These are phyloP conservation scores for Ophion slaviceki DNA, from an alignment of 2,888 invertebrate species.

Conservation along the genomic window DNA sequence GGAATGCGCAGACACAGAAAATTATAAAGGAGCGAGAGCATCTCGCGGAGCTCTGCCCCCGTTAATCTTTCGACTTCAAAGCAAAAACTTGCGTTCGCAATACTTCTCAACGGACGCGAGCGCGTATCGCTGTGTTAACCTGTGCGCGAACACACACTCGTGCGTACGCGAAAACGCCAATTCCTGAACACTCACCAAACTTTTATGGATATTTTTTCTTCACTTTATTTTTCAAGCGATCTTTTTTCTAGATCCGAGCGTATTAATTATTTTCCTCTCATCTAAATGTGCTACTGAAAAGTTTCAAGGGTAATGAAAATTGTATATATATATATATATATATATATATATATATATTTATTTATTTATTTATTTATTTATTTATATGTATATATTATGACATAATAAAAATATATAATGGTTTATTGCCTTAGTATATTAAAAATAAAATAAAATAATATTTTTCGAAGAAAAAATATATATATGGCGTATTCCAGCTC, in stretches of 20 bases:
- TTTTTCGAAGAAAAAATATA: too few relatives aligned
- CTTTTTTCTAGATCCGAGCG: background rate
- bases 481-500: too few relatives aligned
- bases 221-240: background rate
- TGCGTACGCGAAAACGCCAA: constrained; percentile 3
- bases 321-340: constrained; percentile 46
- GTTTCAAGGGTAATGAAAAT: constrained; percentile 80
- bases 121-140: constrained; percentile 38
- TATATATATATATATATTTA: too few relatives aligned
- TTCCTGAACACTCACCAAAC: constrained; percentile 27
- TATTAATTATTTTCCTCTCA: constrained; percentile 77
- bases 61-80: constrained; percentile 80
- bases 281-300: constrained; percentile 77
- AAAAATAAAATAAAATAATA: too few relatives aligned
- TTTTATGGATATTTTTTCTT: constrained; percentile 8
- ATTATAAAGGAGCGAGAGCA: constrained; percentile 73
- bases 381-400: too few relatives aligned
- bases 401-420: too few relatives aligned
- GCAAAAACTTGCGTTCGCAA: constrained; percentile 76
- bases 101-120: constrained; percentile 47
- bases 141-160: background rate
- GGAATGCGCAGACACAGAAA: constrained; percentile 78
- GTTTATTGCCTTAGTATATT: too few relatives aligned
- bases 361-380: too few relatives aligned
- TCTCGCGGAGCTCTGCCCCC: constrained; percentile 60